Percentiles rank a stretch among this genome's conserved stretches.
Conservation (phyloP, 2,113 vertebrate species). For the Oplegnathus fasciatus region DNA sequence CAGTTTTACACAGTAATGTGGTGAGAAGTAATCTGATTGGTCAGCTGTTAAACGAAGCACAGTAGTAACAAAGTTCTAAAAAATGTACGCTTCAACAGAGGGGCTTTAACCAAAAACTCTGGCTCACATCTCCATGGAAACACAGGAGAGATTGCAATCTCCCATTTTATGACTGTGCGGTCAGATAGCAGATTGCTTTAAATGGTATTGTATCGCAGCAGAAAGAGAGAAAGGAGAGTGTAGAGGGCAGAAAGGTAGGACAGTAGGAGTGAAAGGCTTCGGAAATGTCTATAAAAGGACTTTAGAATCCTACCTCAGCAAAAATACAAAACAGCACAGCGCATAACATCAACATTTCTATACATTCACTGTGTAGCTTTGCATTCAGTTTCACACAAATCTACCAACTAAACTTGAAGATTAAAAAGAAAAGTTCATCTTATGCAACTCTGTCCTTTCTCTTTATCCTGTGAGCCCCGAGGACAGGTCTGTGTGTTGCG, state of each 20-base stretch:
- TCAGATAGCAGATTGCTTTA: constrained; percentile 71
- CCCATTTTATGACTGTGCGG: constrained; percentile 67
- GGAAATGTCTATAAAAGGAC: constrained; percentile 72
- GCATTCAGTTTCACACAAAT: neutral
- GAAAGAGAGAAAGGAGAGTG: constrained; percentile 39
- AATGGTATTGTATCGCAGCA: constrained; percentile 66
- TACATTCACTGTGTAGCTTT: neutral
- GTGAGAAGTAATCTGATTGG: neutral
- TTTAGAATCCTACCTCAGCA: constrained; percentile 14
- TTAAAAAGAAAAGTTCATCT: neutral
- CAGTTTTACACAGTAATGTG: neutral
- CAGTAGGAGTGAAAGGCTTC: constrained; percentile 41
- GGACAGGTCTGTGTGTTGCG: constrained; percentile 22
- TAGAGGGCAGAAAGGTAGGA: constrained; percentile 59
- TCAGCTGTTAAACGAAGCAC: neutral
- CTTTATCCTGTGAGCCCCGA: neutral
- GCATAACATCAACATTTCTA: neutral
- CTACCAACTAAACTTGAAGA: neutral
- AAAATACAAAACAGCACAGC: constrained; percentile 32
- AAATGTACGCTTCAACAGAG: neutral
- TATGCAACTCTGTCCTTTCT: neutral
- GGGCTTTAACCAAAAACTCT: constrained; percentile 27
- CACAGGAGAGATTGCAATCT: constrained; percentile 39
- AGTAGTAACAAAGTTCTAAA: constrained; percentile 10
- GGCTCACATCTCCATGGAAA: constrained; percentile 56